phyloP scores from a whole-genome alignment of 1,140 invertebrate genomes.

The Drosophila tani region DNA sequence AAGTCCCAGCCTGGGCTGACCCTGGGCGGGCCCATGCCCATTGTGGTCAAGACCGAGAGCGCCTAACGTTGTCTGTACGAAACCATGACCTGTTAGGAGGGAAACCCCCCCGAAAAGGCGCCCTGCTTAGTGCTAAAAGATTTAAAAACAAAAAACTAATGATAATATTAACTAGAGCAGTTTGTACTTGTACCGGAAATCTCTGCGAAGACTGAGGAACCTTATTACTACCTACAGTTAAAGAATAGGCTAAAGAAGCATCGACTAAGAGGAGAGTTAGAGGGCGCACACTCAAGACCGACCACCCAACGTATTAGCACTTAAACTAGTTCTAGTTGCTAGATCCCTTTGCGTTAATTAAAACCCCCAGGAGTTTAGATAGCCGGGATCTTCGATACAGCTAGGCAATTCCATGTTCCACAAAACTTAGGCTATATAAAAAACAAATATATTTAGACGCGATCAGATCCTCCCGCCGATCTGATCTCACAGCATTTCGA shows the following conservation, averaged over 20 bases:
- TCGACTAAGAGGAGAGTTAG: conserved; percentile 19
- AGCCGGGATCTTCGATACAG: conserved; percentile 66
- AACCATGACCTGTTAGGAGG: conserved; percentile 65
- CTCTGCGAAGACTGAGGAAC: conserved; percentile 85
- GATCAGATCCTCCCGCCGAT: conserved; percentile 23
- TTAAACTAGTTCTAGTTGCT: conserved; percentile 65
- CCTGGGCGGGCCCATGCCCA: conserved; percentile 73
- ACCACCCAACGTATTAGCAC: conserved; percentile 80
- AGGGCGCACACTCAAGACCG: conserved; percentile 37
- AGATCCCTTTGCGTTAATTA: conserved; percentile 31
- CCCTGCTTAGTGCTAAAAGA: conserved; percentile 60
- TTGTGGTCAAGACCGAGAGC: conserved; percentile 84
- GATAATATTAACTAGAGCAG: conserved; percentile 52
- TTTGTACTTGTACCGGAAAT: conserved; percentile 75
- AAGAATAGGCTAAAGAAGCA: conserved; percentile 38
- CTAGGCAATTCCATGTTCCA: conserved; percentile 84
- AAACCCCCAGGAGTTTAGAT: conserved; percentile 42
- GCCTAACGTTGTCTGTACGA: conserved; percentile 76
- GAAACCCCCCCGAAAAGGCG: neutral
- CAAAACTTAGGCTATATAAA: conserved; percentile 60
- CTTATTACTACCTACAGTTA: conserved; percentile 80
- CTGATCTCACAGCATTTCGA: conserved; percentile 51
- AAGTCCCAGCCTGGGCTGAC: conserved; percentile 56
- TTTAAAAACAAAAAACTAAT: neutral
- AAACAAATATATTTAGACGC: conserved; percentile 3